These are phyloP conservation scores for Cylas formicarius DNA, from an alignment of 1,140 invertebrate genomes.

Conservation along the genomic window DNA sequence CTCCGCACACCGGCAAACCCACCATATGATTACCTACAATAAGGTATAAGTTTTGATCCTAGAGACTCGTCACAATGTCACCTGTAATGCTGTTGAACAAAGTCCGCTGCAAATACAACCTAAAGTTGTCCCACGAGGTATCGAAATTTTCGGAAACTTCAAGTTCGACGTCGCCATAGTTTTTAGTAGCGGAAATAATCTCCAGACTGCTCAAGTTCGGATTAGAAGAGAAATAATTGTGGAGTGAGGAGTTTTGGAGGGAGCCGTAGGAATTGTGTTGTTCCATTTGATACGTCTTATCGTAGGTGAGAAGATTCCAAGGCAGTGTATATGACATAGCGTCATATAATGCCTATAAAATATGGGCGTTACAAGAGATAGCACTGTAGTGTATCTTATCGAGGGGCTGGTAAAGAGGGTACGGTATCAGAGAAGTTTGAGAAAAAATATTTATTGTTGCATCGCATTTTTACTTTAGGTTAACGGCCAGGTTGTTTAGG, in stretches of 20 bases:
- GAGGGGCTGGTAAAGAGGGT: no score
- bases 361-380: no score
- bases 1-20: conserved; percentile 34
- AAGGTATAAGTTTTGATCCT: conserved; percentile 8
- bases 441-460: no score
- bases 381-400: no score
- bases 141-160: conserved; percentile 21
- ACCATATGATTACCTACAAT: conserved; percentile 29
- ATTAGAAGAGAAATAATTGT: conserved; percentile 13
- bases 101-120: conserved; percentile 26
- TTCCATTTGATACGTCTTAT: conserved; percentile 21
- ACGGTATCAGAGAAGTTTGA: no score
- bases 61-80: neutral
- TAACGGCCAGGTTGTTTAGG: no score
- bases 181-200: conserved; percentile 25
- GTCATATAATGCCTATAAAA: conserved; percentile 22
- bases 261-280: conserved; percentile 31
- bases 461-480: no score
- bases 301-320: conserved; percentile 24
- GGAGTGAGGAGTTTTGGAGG: conserved; percentile 11
- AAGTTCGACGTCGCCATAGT: conserved; percentile 13
- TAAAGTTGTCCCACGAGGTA: conserved; percentile 33
- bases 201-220: neutral
- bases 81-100: conserved; percentile 22
- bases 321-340: conserved; percentile 30